phyloP scores from a whole-genome alignment of 2,113 vertebrate genomes.

The Oreocharis arfaki region DNA sequence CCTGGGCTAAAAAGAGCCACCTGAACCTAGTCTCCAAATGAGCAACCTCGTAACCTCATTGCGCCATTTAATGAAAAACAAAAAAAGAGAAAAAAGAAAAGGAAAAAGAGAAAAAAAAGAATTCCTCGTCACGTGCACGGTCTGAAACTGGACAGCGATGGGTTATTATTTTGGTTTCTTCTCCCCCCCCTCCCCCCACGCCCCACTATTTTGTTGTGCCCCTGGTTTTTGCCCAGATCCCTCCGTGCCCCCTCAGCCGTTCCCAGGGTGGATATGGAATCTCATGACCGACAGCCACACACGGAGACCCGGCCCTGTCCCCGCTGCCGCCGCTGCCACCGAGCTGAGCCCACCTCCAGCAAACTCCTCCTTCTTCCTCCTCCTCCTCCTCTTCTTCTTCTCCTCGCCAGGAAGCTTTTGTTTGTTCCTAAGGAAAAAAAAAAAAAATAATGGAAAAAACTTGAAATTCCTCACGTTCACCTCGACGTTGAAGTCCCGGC shows the following conservation, averaged over 20 bases:
- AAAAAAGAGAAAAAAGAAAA: neutral
- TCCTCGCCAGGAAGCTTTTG: neutral
- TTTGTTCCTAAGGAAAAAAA: neutral
- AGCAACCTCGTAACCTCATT: constrained; percentile 95
- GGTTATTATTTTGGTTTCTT: constrained; percentile 13
- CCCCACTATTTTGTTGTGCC: neutral
- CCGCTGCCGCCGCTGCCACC: neutral
- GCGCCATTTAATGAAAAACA: constrained; percentile 62
- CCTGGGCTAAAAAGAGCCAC: constrained; percentile 90
- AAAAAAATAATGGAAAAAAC: neutral
- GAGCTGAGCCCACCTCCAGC: neutral
- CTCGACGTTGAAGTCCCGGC: neutral
- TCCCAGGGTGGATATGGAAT: constrained; percentile 56
- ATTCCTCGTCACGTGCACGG: constrained; percentile 83
- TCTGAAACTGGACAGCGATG: constrained; percentile 86
- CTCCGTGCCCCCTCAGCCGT: neutral
- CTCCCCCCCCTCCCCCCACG: fast-evolving
- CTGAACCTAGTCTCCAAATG: constrained; percentile 79
- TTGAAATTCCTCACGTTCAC: constrained; percentile 39
- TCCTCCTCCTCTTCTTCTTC: neutral
- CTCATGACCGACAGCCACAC: constrained; percentile 68
- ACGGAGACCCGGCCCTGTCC: neutral
- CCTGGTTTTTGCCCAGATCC: constrained; percentile 3
- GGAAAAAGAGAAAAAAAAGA: neutral
- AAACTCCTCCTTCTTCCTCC: neutral